Evolutionary conservation across 2,797 vertebrate species (phyloP), one percentile per base, ranked within the genome.

Genomic region (Kryptopterus vitreolus): DNA sequence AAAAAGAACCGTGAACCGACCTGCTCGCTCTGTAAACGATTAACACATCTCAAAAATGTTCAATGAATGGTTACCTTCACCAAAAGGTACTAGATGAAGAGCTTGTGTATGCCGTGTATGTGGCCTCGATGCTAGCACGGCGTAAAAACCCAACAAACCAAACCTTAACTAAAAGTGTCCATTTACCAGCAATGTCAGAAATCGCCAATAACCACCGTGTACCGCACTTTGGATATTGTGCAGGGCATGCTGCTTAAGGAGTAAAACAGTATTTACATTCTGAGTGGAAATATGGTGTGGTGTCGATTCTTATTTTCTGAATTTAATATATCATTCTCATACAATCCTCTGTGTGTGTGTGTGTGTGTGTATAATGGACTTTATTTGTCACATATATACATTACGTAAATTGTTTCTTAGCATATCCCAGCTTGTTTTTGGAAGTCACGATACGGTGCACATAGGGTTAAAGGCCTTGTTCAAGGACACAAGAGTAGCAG

Each of bases 1-100:
- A 35, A 8, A 20, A 72, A n/a, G 29, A 57, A 35, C n/a, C 35
- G 31, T 57, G 31, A 31, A 35, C 50, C 7, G 35, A 55, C 70
- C 52, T 53, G 69, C 48, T 57, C 29, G n/a, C n/a, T 55, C 12
- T 15, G 52, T 35, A 24, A 72, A 72, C n/a, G 52, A 72, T 53
- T 35, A 33, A 72, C 69, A 35, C 69, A 29, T 55, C 35, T 11
- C n/a, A 1, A 55, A 72, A n/a, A 11, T 55, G 69, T 72, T 72
- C 35, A 55, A 72, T 72, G 70, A 72, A 3, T 46, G 0, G 46
- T 29, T 15, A 29, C 66, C 46, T 70, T 24, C 24, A 33, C 50
- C 48, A 52, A 22, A 52, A 12, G n/a, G n/a, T n/a, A n/a, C n/a
- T n/a, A n/a, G n/a, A n/a, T n/a, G n/a, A n/a, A n/a, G n/a, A n/a